These are phyloP conservation scores for Spinibarbus caldwelli DNA, from an alignment of 2,797 vertebrate species.

Conservation along the genomic window DNA sequence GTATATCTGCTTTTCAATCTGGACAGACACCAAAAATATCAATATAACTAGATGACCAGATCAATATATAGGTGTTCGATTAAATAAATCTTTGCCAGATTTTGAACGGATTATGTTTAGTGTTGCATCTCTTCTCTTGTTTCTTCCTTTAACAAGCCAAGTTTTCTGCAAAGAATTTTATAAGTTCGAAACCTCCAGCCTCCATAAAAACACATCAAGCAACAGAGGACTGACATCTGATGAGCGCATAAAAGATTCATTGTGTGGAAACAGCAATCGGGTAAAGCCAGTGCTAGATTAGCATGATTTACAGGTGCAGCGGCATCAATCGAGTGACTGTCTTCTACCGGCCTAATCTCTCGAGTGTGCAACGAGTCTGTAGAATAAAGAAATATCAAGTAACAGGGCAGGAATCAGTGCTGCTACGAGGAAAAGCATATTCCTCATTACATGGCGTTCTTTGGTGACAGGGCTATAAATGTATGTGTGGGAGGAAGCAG, in stretches of 20 bases:
- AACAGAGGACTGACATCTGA: not conserved
- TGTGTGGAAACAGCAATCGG: not conserved
- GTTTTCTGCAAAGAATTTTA: constrained; percentile 6
- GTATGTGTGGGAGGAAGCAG: constrained; percentile 56
- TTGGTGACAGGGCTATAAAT: constrained; percentile 57
- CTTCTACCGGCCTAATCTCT: constrained; percentile 1
- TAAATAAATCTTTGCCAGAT: not conserved
- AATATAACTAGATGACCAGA: not conserved
- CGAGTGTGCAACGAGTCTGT: constrained; percentile 30
- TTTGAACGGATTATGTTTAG: not conserved
- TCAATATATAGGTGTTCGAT: not conserved
- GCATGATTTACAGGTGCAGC: not conserved
- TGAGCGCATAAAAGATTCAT: not conserved
- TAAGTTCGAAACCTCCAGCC: constrained; percentile 10
- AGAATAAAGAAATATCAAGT: constrained; percentile 27
- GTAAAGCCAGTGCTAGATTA: constrained; percentile 13
- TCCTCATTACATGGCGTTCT: constrained; percentile 49
- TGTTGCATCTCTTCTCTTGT: not conserved
- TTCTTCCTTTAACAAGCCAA: constrained; percentile 31
- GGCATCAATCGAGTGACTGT: constrained; percentile 6
- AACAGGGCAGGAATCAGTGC: constrained; percentile 23
- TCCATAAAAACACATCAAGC: constrained; percentile 38
- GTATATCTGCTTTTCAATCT: not conserved
- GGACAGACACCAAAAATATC: not conserved
- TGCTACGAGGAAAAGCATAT: constrained; percentile 39